Conservation (phyloP, 1,140 invertebrate species). For the Brachionus koreanus region DNA sequence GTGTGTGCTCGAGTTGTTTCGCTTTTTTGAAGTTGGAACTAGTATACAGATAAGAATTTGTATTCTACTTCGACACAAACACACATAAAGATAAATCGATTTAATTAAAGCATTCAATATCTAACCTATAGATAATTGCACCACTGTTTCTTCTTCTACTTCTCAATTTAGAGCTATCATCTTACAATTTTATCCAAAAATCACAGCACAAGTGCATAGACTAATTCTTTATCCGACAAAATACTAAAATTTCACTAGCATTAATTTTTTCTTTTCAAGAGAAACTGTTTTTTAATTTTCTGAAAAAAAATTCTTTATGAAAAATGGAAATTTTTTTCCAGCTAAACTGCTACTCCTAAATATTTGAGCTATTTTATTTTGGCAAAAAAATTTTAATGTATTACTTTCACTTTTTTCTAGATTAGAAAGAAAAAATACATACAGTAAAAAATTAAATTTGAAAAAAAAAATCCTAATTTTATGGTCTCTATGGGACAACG, state of each 20-base stretch:
- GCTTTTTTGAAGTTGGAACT: conserved; percentile 29
- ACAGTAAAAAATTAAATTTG: too few relatives aligned
- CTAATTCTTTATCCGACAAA: background rate
- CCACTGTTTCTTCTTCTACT: background rate
- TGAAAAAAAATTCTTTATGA: too few relatives aligned
- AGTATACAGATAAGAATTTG: conserved; percentile 14
- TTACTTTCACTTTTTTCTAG: too few relatives aligned
- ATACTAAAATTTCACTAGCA: background rate
- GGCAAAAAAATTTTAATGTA: too few relatives aligned
- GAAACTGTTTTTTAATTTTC: too few relatives aligned
- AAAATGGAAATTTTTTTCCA: too few relatives aligned
- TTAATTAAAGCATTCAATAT: background rate
- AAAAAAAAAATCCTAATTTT: too few relatives aligned
- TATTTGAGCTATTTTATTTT: too few relatives aligned
- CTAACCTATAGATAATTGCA: conserved; percentile 5
- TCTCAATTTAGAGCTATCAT: background rate
- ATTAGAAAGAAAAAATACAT: too few relatives aligned
- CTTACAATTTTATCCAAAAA: background rate
- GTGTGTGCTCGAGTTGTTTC: background rate
- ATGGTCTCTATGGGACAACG: too few relatives aligned
- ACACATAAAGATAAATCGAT: conserved; percentile 31
- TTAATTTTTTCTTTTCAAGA: background rate
- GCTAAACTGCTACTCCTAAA: too few relatives aligned
- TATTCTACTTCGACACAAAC: conserved; percentile 5
- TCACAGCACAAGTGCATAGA: background rate